Base-by-base conservation (phyloP, 1,140 invertebrate species). In the Zaprionus africanus region DNA sequence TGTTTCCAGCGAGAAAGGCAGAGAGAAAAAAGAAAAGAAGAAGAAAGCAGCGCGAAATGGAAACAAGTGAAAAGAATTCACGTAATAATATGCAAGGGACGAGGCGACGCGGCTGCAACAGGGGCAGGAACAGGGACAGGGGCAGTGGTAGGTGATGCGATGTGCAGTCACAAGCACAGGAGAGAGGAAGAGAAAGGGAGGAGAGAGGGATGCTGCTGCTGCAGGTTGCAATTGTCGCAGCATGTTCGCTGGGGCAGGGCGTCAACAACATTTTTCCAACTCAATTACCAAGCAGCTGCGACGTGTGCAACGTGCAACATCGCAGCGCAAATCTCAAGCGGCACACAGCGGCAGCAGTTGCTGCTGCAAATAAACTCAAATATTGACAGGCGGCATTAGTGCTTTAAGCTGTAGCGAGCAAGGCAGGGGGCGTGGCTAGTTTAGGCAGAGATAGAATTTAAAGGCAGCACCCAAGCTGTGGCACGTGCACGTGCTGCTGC, bases 181-280 rank as follows among this genome's bases (percentile, higher is more conserved):
- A 2, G 49, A 19, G 17, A 17, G 54, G 13, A 43, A 5, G 46
- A 13, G 24, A 3, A 6, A 24, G 38, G 6, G 19, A 4, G 6
- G 41, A 17, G 73, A 34, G 31, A 17, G 74, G 58, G 72, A 51
- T 5, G 19, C 1, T 11, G 24, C 13, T 24, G 53, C 15, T 43
- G 41, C 41, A n/a, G 17, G 41, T 58, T 68, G 80, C 84, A 88
- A 87, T 87, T 87, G 84, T 88, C 80, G 84, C 83, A 78, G 82
- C 84, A 78, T 87, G 84, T 82, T 82, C 83, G 80, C 64, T 66
- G 54, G n/a, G 49, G 56, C 53, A 64, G 75, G 77, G 85, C 85
- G 84, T 88, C 84, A 88, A 88, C 84, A 87, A 88, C 72, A 90
- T 88, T 88, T 88, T 90, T 88, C 85, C 85, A 88, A 88, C 84